phyloP scores from a whole-genome alignment of 2,888 invertebrate species.

The Anorthoa munda region DNA sequence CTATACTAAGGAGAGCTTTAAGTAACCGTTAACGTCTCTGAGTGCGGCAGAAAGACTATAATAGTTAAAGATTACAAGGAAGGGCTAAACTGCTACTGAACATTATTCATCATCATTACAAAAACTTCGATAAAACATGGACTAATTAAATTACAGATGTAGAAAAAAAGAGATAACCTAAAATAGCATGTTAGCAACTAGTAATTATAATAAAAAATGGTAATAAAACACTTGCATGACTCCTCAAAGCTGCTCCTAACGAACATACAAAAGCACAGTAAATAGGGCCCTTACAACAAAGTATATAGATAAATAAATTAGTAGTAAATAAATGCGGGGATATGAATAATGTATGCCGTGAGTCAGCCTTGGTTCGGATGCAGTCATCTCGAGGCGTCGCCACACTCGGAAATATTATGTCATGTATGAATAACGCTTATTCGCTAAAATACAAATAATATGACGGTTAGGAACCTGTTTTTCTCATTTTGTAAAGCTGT shows the following conservation, averaged over 20 bases:
- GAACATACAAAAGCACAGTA: slow-evolving; percentile 46
- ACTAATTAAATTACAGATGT: neutral
- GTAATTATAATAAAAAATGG: slow-evolving; percentile 39
- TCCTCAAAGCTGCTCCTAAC: slow-evolving; percentile 1
- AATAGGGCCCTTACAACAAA: slow-evolving; percentile 47
- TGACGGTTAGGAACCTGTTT: slow-evolving; percentile 56
- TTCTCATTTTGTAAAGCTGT: slow-evolving; percentile 39
- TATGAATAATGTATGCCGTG: slow-evolving; percentile 74
- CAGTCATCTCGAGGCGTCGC: slow-evolving; percentile 72
- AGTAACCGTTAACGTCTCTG: too few relatives aligned
- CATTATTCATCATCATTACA: neutral
- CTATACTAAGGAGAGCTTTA: too few relatives aligned
- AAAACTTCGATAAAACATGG: neutral
- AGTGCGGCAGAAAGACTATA: too few relatives aligned
- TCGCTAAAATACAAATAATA: slow-evolving; percentile 56
- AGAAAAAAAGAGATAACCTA: neutral
- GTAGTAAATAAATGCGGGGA: slow-evolving; percentile 58
- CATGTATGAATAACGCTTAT: slow-evolving; percentile 69
- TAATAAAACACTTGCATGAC: slow-evolving; percentile 14
- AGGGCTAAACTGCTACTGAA: neutral
- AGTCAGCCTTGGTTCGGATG: slow-evolving; percentile 75
- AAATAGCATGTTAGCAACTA: slow-evolving; percentile 14
- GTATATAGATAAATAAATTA: slow-evolving; percentile 58
- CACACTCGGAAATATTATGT: slow-evolving; percentile 69
- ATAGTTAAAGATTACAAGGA: too few relatives aligned